Evolutionary conservation across 37 sponge, comb jelly and placozoan species (phyloP), one percentile per base, ranked within the genome.

Genomic region (Crambe crambe): DNA sequence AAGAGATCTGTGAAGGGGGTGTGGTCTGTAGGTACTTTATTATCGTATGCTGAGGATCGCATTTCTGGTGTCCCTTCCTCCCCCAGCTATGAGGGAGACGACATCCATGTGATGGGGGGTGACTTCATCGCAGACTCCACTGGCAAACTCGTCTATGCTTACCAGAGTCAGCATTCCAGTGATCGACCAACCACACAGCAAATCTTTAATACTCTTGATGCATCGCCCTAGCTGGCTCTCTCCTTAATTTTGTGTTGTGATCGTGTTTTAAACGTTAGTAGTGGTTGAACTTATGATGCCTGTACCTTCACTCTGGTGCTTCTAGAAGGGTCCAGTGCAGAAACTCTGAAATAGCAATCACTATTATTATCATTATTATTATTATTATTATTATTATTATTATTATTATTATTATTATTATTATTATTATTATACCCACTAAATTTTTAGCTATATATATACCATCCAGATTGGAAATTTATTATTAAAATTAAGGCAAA

Each of bases 51-150:
- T 39, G 83, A 78, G 22, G 30, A 74, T 61, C 72, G 77, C 32
- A 65, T 73, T 0, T 57, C 73, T 22, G 76, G 71, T 0, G 30
- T 58, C 1, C 21, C 57, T 23, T 63, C 74, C 10, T 56, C 64
- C 12, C 70, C 76, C 0, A 32, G 37, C 36, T 68, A 69, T 18
- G 70, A 64, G 23, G 91, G 84, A 0, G 91, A 91, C 32, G 91
- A 91, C 40, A 57, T 82, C 27, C 76, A 86, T 51, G 68, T 70
- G 51, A 37, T 91, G 62, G 91, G 87, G 20, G 91, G 91, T 30
- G 87, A 91, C 81, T 91, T 86, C 63, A 77, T 92, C 35, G 36
- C 80, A 23, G 77, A 75, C 30, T n/a, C 32, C 15, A 41, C n/a
- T 37, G 93, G 93, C 0, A 35, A 47, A 23, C 76, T 87, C 54